Conservation (phyloP, 2,113 vertebrate genomes). For the Scytalopus superciliaris region DNA sequence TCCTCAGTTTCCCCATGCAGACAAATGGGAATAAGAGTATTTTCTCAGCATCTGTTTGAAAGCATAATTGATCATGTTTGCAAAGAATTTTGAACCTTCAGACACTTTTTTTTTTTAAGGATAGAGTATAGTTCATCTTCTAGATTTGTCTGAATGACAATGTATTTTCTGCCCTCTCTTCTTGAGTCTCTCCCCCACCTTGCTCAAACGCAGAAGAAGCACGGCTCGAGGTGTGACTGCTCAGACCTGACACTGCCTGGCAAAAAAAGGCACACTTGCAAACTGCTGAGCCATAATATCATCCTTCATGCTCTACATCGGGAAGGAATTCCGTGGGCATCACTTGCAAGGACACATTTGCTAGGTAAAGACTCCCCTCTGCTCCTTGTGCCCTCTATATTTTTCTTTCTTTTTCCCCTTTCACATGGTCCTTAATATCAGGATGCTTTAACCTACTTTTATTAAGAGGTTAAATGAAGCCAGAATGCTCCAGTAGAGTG, state of each 20-base stretch:
- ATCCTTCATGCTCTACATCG: background rate
- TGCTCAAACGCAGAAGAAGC: background rate
- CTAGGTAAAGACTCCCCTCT: background rate
- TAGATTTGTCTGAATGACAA: background rate
- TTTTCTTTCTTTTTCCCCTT: background rate
- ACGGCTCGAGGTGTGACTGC: background rate
- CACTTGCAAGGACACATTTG: background rate
- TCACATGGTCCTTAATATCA: background rate
- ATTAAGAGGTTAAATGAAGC: conserved; percentile 61
- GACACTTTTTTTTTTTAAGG: background rate
- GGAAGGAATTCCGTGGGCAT: background rate
- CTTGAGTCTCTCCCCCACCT: fast-evolving
- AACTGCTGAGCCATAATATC: background rate
- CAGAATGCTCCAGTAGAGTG: conserved; percentile 23
- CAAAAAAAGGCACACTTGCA: background rate
- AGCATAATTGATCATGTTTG: background rate
- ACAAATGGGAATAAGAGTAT: background rate
- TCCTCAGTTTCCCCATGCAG: background rate
- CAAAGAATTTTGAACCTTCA: background rate
- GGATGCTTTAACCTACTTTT: conserved; percentile 21
- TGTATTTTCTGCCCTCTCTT: background rate
- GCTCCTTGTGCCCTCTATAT: background rate
- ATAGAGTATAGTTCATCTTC: background rate
- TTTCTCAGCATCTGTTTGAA: background rate
- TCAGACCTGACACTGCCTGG: background rate